Evolutionary conservation across 2,888 invertebrate genomes (phyloP), one percentile per base, ranked within the genome.

Genomic region (Sepiola atlantica): DNA sequence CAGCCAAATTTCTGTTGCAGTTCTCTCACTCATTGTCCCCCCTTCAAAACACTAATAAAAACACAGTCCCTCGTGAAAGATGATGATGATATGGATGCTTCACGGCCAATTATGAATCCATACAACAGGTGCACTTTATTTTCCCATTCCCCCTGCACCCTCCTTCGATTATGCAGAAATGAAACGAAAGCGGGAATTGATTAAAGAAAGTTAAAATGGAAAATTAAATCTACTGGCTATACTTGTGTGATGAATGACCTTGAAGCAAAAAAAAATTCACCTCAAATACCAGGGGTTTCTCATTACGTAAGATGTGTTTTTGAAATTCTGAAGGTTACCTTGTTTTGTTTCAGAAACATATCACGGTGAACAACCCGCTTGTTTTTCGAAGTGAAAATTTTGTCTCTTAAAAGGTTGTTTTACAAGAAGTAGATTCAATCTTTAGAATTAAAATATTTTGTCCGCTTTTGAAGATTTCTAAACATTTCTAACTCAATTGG

Each of bases 1-100:
- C 77, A n/a, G 77, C 77, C n/a, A 77, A 77, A 77, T 45, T 77
- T 77, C n/a, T n/a, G 77, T 77, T 32, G 77, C n/a, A 77, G 77
- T 45, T 45, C 77, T 77, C 32, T 77, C 77, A n/a, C n/a, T n/a
- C 77, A 77, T 77, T 77, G 77, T 77, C 57, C 6, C 77, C 28
- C 77, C n/a, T 16, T 77, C n/a, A 77, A 77, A 77, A 77, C 45
- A 32, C n/a, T 77, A 77, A 77, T 16, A 10, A 77, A n/a, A n/a
- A 14, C 3, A 32, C 77, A n/a, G 16, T 77, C 77, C n/a, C 4
- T 45, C 18, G n/a, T 77, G 16, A 16, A 77, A 77, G n/a, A 18
- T n/a, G n/a, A n/a, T n/a, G 77, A 77, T 77, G 77, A 32, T n/a
- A 32, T 77, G n/a, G 77, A 77, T n/a, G 32, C 77, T 77, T 77